A percentile compares a stretch with the other conserved stretches of the same genome.
Evolutionary conservation across 2,113 vertebrate species (phyloP).

Genomic region (Zosterops pallidus): DNA sequence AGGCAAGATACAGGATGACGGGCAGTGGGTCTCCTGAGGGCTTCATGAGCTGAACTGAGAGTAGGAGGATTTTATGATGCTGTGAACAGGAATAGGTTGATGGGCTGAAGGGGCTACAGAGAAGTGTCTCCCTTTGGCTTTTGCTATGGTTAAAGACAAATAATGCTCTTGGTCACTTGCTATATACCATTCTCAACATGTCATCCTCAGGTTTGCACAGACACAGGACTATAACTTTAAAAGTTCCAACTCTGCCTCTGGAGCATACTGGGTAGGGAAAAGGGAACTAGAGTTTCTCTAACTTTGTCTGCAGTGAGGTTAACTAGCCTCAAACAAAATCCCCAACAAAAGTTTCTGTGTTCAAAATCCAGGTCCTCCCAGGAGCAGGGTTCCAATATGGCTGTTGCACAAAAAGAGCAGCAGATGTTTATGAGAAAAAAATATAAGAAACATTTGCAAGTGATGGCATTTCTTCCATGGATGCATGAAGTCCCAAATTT

Average conservation of each 20-base stretch:
- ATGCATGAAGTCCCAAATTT: neutral
- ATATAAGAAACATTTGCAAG: neutral
- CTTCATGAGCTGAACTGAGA: neutral
- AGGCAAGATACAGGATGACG: neutral
- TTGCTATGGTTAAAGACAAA: neutral
- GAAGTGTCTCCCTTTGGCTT: neutral
- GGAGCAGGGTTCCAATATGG: neutral
- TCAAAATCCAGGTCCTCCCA: neutral
- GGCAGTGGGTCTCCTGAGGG: rapidly evolving
- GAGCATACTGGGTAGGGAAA: neutral
- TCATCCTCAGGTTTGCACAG: neutral
- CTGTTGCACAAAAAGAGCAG: neutral
- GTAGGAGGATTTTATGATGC: neutral
- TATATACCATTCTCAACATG: neutral
- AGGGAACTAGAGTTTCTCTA: neutral
- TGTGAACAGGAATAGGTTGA: neutral
- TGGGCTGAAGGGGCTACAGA: neutral
- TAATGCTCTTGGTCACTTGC: neutral
- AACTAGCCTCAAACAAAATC: neutral
- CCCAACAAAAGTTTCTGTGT: neutral
- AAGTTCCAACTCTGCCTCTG: neutral
- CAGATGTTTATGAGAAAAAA: neutral
- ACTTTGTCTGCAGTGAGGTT: neutral
- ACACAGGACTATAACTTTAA: rapidly evolving
- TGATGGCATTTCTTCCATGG: neutral